Evolutionary conservation across 2,113 vertebrate species (phyloP).

Genomic region (Chamaea fasciata): DNA sequence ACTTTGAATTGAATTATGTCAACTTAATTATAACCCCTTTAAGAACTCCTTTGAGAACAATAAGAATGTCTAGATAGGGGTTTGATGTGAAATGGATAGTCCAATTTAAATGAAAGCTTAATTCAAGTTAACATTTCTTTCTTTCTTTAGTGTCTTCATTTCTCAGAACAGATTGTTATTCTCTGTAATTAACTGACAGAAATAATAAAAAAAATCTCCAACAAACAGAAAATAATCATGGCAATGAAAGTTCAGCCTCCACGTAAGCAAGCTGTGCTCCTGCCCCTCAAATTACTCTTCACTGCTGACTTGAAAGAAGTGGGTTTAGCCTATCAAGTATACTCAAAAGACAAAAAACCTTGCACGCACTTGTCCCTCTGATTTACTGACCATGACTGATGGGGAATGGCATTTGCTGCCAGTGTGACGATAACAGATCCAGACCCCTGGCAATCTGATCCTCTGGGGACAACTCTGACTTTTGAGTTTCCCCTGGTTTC

Average conservation of each 20-base stretch:
- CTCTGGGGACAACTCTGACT: not conserved
- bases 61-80: slow-evolving; percentile 11
- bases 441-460: not conserved
- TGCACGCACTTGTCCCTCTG: not conserved
- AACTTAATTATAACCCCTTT: slow-evolving; percentile 44
- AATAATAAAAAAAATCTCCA: not conserved
- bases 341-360: not conserved
- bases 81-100: slow-evolving; percentile 53
- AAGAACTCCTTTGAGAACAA: slow-evolving; percentile 42
- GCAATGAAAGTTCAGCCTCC: not conserved
- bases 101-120: slow-evolving; percentile 54
- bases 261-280: not conserved
- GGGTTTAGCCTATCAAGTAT: not conserved
- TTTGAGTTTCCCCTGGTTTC: not conserved
- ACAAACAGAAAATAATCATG: not conserved
- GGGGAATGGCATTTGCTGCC: not conserved
- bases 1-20: slow-evolving; percentile 46
- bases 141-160: not conserved
- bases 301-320: not conserved
- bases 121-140: slow-evolving; percentile 31
- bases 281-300: not conserved
- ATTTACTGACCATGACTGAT: not conserved
- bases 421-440: not conserved
- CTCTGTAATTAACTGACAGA: slow-evolving; percentile 36
- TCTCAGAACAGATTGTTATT: slow-evolving; percentile 8